phyloP scores from a whole-genome alignment of 2,888 invertebrate genomes.

The Biston stratarius region DNA sequence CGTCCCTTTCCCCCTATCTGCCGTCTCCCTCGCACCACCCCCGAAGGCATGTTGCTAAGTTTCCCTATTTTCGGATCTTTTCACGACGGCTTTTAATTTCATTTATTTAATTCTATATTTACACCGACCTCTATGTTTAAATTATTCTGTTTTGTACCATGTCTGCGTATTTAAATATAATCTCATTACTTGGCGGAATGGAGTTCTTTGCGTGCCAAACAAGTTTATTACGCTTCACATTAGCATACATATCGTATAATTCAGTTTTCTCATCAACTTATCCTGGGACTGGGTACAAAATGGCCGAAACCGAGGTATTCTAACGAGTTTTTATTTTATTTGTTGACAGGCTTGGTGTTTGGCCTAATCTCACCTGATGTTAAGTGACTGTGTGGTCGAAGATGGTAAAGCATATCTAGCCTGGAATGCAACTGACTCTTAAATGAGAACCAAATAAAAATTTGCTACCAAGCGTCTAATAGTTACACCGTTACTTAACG shows the following conservation, averaged over 20 bases:
- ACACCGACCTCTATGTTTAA: slow-evolving; percentile 49
- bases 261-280: slow-evolving; percentile 30
- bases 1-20: slow-evolving; percentile 81
- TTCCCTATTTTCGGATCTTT: slow-evolving; percentile 82
- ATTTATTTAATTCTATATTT: slow-evolving; percentile 74
- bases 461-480: neutral
- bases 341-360: too few relatives aligned
- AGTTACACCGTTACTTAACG: too few relatives aligned
- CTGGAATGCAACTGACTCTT: too few relatives aligned
- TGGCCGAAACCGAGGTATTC: neutral
- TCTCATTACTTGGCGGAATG: slow-evolving; percentile 37
- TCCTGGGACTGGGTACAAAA: slow-evolving; percentile 9
- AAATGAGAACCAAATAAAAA: too few relatives aligned
- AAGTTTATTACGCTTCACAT: slow-evolving; percentile 39
- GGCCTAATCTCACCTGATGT: too few relatives aligned
- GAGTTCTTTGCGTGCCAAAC: slow-evolving; percentile 38
- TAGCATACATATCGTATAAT: slow-evolving; percentile 38
- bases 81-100: slow-evolving; percentile 79
- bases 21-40: slow-evolving; percentile 78
- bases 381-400: too few relatives aligned
- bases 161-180: slow-evolving; percentile 40
- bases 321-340: neutral
- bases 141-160: slow-evolving; percentile 41
- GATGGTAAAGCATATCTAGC: too few relatives aligned
- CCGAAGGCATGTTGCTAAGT: slow-evolving; percentile 82